Evolutionary conservation across 2,113 vertebrate species (phyloP).

Genomic region (Catharus minimus): DNA sequence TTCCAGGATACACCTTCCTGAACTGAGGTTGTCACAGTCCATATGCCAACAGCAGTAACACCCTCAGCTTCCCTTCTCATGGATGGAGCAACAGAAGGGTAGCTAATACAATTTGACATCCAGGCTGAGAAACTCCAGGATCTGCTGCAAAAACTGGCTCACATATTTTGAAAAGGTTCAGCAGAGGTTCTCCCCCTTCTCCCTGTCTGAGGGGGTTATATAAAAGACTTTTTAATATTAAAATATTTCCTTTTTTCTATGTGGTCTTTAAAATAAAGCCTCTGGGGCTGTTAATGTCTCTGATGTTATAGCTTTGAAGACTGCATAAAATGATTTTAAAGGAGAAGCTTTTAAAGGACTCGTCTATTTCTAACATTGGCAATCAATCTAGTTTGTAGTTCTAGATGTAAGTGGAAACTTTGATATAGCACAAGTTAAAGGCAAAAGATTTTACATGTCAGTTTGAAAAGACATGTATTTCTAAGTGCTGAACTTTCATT

Average conservation of each 20-base stretch:
- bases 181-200: background rate
- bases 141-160: background rate
- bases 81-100: background rate
- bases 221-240: conserved; percentile 54
- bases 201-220: background rate
- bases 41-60: background rate
- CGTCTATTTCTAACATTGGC: background rate
- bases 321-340: conserved; percentile 43
- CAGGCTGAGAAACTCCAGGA: background rate
- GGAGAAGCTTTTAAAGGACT: conserved; percentile 39
- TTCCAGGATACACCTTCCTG: background rate
- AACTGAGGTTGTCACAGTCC: background rate
- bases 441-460: conserved; percentile 20
- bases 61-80: background rate
- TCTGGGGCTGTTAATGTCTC: conserved; percentile 46
- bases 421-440: conserved; percentile 38
- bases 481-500: conserved; percentile 18
- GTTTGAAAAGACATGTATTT: conserved; percentile 12
- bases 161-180: background rate
- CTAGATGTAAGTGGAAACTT: conserved; percentile 4
- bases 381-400: conserved; percentile 44
- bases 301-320: conserved; percentile 56
- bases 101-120: background rate
- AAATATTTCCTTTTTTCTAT: conserved; percentile 61
- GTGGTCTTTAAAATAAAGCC: conserved; percentile 53